Evolutionary conservation across 2,113 vertebrate genomes (phyloP).

Genomic region (Scomber colias): DNA sequence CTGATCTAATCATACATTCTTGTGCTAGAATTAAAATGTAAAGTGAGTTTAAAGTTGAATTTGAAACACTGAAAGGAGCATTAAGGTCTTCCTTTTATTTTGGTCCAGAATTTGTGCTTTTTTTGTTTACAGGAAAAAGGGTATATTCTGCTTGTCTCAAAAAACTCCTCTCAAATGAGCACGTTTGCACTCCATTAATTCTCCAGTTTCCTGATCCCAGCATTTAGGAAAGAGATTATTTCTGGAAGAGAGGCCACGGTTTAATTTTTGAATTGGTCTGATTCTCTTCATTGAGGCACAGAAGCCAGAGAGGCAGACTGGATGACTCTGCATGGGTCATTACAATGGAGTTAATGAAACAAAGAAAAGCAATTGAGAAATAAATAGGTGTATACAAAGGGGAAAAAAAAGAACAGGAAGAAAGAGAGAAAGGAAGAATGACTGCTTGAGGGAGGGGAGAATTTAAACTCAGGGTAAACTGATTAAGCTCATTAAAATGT

Average conservation of each 20-base stretch:
- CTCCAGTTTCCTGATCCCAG: not conserved
- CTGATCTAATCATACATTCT: not conserved
- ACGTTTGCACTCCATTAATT: not conserved
- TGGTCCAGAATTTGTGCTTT: not conserved
- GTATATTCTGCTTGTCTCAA: too few relatives aligned
- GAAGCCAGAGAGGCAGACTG: not conserved
- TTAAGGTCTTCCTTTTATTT: not conserved
- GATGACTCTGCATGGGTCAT: not conserved
- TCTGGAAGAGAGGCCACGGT: not conserved
- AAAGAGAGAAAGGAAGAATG: constrained; percentile 15
- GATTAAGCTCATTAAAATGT: constrained; percentile 86
- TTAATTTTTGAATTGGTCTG: not conserved
- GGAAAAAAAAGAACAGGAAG: constrained; percentile 29
- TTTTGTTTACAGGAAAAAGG: too few relatives aligned
- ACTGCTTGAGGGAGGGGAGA: not conserved
- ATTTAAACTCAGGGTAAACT: constrained; percentile 53
- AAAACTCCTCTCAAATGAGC: not conserved
- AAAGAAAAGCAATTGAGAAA: not conserved
- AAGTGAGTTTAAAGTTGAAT: not conserved
- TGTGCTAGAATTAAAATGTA: not conserved
- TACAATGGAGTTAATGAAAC: constrained; percentile 13
- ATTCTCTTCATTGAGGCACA: constrained; percentile 16
- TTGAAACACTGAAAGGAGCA: too few relatives aligned
- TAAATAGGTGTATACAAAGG: not conserved
- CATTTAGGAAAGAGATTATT: not conserved